These are phyloP conservation scores for Halyomorpha halys DNA, from an alignment of 1,140 invertebrate species.

Conservation along the genomic window DNA sequence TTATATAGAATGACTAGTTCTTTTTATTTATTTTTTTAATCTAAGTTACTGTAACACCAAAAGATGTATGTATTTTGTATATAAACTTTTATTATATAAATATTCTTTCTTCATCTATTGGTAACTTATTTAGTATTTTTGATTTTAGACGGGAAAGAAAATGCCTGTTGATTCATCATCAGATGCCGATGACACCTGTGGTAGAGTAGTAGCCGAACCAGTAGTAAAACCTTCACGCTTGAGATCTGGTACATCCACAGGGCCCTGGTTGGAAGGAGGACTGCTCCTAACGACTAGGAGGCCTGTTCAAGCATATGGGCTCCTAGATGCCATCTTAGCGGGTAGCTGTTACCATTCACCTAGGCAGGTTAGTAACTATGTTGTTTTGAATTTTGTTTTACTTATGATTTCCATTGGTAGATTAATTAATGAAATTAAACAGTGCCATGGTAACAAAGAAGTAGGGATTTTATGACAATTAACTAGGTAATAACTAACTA, in stretches of 20 bases:
- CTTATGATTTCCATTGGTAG: too few relatives aligned
- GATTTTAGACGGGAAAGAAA: constrained; percentile 23
- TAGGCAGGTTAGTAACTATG: constrained; percentile 25
- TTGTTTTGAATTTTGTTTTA: constrained; percentile 1
- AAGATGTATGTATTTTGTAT: too few relatives aligned
- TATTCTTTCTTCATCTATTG: constrained; percentile 66
- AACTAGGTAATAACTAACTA: too few relatives aligned
- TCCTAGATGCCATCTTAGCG: constrained; percentile 17
- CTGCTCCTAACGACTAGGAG: not conserved
- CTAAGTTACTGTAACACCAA: too few relatives aligned
- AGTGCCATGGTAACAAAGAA: too few relatives aligned
- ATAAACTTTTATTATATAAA: too few relatives aligned
- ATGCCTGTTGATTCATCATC: constrained; percentile 14
- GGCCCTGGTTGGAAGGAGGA: constrained; percentile 8
- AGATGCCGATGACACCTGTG: constrained; percentile 6
- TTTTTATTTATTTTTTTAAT: too few relatives aligned
- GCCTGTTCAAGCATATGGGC: constrained; percentile 1
- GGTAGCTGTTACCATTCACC: constrained; percentile 22
- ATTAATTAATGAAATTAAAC: too few relatives aligned
- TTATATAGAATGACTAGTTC: too few relatives aligned
- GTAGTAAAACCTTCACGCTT: constrained; percentile 30
- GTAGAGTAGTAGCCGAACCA: constrained; percentile 28
- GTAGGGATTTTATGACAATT: too few relatives aligned
- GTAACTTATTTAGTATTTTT: constrained; percentile 36
- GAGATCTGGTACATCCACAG: not conserved